Evolutionary conservation across 2,888 invertebrate species (phyloP).

Genomic region (Sphinx pinastri): DNA sequence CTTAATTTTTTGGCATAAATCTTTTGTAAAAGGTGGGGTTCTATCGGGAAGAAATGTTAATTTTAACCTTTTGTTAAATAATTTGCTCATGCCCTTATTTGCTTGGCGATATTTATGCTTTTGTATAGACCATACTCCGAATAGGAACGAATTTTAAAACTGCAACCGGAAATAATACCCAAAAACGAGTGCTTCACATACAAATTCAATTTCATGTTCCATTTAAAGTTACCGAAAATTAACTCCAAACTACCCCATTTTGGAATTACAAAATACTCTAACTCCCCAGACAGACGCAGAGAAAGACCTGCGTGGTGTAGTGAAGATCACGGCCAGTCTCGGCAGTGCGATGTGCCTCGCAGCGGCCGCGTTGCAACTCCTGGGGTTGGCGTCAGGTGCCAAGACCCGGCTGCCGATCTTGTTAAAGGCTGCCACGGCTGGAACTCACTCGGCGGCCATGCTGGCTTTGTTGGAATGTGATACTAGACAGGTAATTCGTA

Average conservation of each 20-base stretch:
- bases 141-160: too few relatives aligned
- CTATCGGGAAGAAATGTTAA: too few relatives aligned
- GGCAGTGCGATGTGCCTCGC: constrained; percentile 73
- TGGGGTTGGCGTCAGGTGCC: constrained; percentile 59
- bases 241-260: neutral
- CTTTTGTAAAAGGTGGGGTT: too few relatives aligned
- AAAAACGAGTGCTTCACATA: too few relatives aligned
- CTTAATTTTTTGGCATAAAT: too few relatives aligned
- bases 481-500: constrained; percentile 61
- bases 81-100: too few relatives aligned
- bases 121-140: too few relatives aligned
- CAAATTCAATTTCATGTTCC: too few relatives aligned
- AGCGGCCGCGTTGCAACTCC: constrained; percentile 66
- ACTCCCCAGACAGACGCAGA: constrained; percentile 68
- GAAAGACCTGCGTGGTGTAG: constrained; percentile 68
- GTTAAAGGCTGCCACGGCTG: constrained; percentile 69
- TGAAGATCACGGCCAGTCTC: constrained; percentile 69
- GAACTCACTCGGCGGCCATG: constrained; percentile 70
- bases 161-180: too few relatives aligned
- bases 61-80: too few relatives aligned
- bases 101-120: too few relatives aligned
- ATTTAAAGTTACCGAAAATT: too few relatives aligned
- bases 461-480: constrained; percentile 69
- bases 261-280: neutral
- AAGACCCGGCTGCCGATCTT: constrained; percentile 61